phyloP scores from a whole-genome alignment of 2,797 vertebrate genomes.

The Macropus fuliginosus region DNA sequence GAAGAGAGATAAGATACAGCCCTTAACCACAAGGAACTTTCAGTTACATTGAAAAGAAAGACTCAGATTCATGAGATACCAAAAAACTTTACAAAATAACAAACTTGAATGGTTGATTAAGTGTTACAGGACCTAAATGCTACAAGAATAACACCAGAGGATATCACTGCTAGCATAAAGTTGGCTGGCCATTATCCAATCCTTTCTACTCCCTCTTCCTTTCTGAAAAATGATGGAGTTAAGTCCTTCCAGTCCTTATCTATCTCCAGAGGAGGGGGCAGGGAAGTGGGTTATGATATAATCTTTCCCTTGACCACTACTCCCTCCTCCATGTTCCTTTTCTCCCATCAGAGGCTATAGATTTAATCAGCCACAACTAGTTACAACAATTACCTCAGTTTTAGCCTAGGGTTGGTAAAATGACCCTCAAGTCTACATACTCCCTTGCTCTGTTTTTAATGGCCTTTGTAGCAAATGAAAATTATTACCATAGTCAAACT shows the following conservation, averaged over 20 bases:
- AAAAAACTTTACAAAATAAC: not conserved
- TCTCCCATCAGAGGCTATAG: not conserved
- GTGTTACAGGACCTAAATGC: not conserved
- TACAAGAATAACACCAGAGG: not conserved
- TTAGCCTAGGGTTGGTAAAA: not conserved
- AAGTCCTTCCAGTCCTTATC: not conserved
- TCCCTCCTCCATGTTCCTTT: not conserved
- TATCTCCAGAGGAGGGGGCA: not conserved
- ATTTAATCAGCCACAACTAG: not conserved
- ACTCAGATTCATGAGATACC: not conserved
- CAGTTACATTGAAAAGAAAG: not conserved
- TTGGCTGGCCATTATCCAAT: not conserved
- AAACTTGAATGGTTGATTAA: not conserved
- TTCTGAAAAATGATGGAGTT: not conserved
- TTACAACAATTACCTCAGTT: not conserved
- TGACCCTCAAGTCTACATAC: not conserved
- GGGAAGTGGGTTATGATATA: not conserved
- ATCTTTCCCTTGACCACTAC: not conserved
- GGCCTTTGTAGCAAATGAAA: not conserved
- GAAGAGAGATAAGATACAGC: not conserved
- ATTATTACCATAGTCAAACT: not conserved
- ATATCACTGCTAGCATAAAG: not conserved
- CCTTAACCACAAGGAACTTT: not conserved
- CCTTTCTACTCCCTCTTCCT: not conserved
- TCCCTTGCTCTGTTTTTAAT: not conserved